These are phyloP conservation scores for Hydrolagus affinis DNA, from an alignment of 2,113 vertebrate genomes.

Conservation along the genomic window DNA sequence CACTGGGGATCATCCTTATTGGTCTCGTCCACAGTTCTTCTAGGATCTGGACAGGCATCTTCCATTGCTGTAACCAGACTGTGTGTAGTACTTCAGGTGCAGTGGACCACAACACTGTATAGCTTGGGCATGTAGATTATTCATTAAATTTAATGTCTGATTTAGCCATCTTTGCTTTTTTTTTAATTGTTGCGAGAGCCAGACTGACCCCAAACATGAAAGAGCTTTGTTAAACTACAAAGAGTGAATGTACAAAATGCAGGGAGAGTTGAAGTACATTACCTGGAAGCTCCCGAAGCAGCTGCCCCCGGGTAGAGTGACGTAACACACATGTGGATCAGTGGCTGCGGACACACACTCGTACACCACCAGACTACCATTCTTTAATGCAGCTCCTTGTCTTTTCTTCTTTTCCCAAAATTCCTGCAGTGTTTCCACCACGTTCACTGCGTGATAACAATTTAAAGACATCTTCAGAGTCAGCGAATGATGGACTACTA, in stretches of 20 bases:
- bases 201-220: too few species aligned
- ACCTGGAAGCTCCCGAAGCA: slow-evolving; percentile 87
- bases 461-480: slow-evolving; percentile 13
- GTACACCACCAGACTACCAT: slow-evolving; percentile 62
- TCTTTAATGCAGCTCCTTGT: slow-evolving; percentile 46
- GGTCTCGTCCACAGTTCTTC: too few species aligned
- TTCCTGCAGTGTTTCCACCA: slow-evolving; percentile 74
- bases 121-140: too few species aligned
- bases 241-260: neutral
- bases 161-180: too few species aligned
- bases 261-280: slow-evolving; percentile 24
- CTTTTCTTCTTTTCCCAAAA: slow-evolving; percentile 79
- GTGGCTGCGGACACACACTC: slow-evolving; percentile 65
- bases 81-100: too few species aligned
- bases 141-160: too few species aligned
- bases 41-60: too few species aligned
- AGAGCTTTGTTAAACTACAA: neutral
- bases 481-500: neutral
- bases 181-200: too few species aligned
- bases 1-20: too few species aligned
- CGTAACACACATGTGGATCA: slow-evolving; percentile 71
- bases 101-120: too few species aligned
- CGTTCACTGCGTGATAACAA: slow-evolving; percentile 64
- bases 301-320: slow-evolving; percentile 80
- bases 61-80: too few species aligned